Evolutionary conservation across 2,888 invertebrate genomes (phyloP).

Genomic region (Heterodera filipjevi): DNA sequence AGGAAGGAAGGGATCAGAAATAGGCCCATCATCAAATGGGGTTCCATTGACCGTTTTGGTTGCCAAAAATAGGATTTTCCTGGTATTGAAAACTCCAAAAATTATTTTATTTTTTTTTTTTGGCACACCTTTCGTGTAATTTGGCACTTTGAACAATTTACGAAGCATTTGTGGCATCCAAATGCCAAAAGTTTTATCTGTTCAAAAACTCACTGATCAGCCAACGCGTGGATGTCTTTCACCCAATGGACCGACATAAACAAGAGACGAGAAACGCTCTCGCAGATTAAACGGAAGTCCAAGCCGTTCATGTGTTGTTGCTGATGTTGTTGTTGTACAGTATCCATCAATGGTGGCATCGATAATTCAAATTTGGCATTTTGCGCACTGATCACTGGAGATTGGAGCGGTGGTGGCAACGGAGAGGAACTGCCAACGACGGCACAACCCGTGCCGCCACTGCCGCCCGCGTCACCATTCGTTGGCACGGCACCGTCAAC

Average conservation of each 20-base stretch:
- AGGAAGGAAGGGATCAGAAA: not conserved
- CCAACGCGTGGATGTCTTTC: conserved; percentile 69
- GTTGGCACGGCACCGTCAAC: not conserved
- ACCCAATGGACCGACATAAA: conserved; percentile 90
- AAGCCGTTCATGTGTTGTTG: not conserved
- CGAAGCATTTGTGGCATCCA: not conserved
- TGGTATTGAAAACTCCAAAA: too few relatives aligned
- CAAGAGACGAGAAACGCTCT: conserved; percentile 87
- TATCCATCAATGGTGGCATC: conserved; percentile 77
- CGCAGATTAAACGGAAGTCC: conserved; percentile 84
- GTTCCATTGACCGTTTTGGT: too few relatives aligned
- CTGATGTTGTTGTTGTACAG: not conserved
- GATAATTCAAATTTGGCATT: conserved; percentile 78
- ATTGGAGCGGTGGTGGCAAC: conserved; percentile 21
- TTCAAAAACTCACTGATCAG: conserved; percentile 61
- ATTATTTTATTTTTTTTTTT: too few relatives aligned
- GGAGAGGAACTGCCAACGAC: conserved; percentile 21
- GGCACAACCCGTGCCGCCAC: conserved; percentile 49
- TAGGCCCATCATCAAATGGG: too few relatives aligned
- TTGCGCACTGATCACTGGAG: conserved; percentile 37
- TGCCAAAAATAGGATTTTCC: too few relatives aligned
- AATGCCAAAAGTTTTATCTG: conserved; percentile 70
- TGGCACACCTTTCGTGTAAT: too few relatives aligned
- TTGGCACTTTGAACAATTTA: too few relatives aligned
- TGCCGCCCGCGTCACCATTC: conserved; percentile 43